These are phyloP conservation scores for Lasioglossum lativentre DNA, from an alignment of 2,888 invertebrate genomes.

Conservation along the genomic window DNA sequence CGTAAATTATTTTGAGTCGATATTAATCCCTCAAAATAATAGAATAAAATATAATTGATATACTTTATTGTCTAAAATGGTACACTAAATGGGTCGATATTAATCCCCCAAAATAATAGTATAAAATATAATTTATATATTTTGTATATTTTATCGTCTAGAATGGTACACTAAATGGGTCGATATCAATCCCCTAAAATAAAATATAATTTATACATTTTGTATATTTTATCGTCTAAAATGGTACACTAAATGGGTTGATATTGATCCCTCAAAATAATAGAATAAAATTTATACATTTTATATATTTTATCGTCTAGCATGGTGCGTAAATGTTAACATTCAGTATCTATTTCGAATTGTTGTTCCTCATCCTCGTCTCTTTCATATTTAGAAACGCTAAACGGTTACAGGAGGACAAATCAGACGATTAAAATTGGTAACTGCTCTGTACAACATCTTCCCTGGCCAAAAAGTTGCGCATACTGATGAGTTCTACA, in stretches of 20 bases:
- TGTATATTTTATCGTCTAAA: no score
- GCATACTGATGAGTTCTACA: slow-evolving; percentile 11
- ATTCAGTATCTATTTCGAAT: neutral
- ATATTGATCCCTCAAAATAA: neutral
- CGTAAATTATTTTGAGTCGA: neutral
- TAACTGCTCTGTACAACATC: neutral
- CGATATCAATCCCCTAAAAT: no score
- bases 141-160: no score
- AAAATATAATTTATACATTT: no score
- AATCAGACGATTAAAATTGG: slow-evolving; percentile 9
- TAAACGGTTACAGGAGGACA: neutral
- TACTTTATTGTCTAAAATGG: neutral
- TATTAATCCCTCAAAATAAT: neutral
- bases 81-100: neutral
- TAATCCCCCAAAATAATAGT: no score
- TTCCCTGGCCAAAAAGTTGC: slow-evolving; percentile 1
- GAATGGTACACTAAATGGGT: no score
- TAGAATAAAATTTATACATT: neutral
- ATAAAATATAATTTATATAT: no score
- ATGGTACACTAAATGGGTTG: no score
- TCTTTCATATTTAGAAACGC: neutral
- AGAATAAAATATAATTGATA: neutral
- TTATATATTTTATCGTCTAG: neutral
- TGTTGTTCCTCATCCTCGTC: neutral
- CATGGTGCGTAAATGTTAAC: neutral